Conservation (phyloP, 2,888 invertebrate genomes). For the Tenthredo distinguenda region DNA sequence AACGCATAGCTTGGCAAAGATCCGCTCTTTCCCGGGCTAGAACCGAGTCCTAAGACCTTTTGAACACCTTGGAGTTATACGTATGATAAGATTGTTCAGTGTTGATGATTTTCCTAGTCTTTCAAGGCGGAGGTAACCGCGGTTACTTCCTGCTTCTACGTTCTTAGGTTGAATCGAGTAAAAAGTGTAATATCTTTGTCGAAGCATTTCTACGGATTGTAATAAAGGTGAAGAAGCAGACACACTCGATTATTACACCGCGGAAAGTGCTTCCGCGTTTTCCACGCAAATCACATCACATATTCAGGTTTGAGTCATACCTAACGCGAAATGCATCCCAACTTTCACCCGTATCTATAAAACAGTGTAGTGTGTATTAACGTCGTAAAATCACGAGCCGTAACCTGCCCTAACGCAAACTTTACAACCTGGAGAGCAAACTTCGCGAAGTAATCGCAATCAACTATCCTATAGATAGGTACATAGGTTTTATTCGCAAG, state of each 20-base stretch:
- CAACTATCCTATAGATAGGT: neutral
- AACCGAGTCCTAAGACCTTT: slow-evolving; percentile 16
- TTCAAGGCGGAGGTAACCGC: neutral
- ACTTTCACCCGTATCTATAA: slow-evolving; percentile 37
- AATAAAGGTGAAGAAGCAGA: neutral
- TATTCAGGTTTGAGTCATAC: neutral
- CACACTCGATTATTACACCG: neutral
- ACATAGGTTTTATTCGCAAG: neutral
- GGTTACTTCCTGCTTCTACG: neutral
- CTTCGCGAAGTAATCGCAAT: slow-evolving; percentile 18
- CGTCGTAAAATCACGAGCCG: slow-evolving; percentile 3
- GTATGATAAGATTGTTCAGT: slow-evolving; percentile 12
- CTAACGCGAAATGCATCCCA: slow-evolving; percentile 41
- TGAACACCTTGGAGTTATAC: neutral
- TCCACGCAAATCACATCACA: neutral
- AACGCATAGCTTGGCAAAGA: neutral
- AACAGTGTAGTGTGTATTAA: neutral
- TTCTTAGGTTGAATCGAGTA: neutral
- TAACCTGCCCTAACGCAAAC: slow-evolving; percentile 22
- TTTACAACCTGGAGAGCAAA: slow-evolving; percentile 29
- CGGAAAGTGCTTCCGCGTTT: slow-evolving; percentile 34
- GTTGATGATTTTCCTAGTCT: slow-evolving; percentile 20
- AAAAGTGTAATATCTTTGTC: neutral
- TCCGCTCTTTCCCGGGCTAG: neutral
- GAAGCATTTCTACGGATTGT: neutral